A percentile compares a stretch with the other conserved stretches of the same genome.
Evolutionary conservation across 2,113 vertebrate species (phyloP).

Genomic region (Pan troglodytes): DNA sequence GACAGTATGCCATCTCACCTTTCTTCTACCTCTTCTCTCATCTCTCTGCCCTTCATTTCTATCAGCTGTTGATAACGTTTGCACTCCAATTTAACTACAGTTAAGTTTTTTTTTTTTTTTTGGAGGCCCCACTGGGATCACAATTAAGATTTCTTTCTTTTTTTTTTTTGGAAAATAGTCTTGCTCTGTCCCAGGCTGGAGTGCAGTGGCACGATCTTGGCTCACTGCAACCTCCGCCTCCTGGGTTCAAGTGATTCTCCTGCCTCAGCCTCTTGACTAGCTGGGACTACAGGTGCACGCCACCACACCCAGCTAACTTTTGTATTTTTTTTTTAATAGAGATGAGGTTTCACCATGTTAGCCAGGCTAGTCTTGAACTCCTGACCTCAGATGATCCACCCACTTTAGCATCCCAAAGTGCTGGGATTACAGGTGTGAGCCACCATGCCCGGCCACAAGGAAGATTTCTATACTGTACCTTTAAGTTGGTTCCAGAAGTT

Average conservation of each 20-base stretch:
- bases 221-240: background rate
- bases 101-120: background rate
- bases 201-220: background rate
- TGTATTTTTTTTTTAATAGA: background rate
- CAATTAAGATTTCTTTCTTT: background rate
- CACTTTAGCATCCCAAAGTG: background rate
- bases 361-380: background rate
- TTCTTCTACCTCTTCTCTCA: background rate
- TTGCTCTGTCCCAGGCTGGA: background rate
- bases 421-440: background rate
- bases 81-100: background rate
- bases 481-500: constrained; percentile 1
- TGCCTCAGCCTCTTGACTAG: background rate
- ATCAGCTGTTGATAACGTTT: background rate
- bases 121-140: background rate
- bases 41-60: background rate
- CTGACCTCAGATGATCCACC: background rate
- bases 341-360: background rate
- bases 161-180: background rate
- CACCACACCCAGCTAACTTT: background rate
- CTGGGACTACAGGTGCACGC: background rate
- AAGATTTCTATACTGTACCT: background rate
- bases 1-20: background rate
- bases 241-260: background rate
- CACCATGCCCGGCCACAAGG: background rate